Conservation (phyloP, 2,888 invertebrate genomes). For the Synanthedon formicaeformis region DNA sequence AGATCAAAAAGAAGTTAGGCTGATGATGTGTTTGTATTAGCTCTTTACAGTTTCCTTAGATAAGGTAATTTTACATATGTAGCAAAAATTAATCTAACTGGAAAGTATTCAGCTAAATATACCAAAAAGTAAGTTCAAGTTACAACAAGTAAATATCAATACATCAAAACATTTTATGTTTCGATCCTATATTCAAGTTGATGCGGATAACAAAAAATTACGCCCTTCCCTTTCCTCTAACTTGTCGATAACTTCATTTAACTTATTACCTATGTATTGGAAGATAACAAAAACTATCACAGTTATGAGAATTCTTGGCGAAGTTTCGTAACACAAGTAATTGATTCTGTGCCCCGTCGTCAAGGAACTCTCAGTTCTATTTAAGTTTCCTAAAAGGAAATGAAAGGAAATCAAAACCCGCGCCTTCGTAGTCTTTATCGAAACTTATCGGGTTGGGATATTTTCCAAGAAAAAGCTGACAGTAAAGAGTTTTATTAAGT, state of each 20-base stretch:
- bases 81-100: no score
- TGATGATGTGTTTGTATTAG: no score
- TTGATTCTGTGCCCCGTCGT: constrained; percentile 63
- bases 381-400: constrained; percentile 70
- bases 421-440: constrained; percentile 58
- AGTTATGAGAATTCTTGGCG: not conserved
- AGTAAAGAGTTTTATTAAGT: constrained; percentile 43
- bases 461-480: constrained; percentile 26
- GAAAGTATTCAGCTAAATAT: no score
- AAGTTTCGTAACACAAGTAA: constrained; percentile 63
- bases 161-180: no score
- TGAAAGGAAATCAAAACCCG: constrained; percentile 66
- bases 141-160: no score
- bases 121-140: no score
- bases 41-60: no score
- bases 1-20: no score
- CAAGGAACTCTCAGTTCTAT: constrained; percentile 66
- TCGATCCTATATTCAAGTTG: no score
- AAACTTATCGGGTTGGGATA: constrained; percentile 62
- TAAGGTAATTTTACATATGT: no score
- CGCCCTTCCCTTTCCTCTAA: no score
- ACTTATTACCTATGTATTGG: not conserved
- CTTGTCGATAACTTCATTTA: not conserved
- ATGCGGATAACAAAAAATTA: no score
- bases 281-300: not conserved